These are phyloP conservation scores for Myiozetetes cayanensis DNA, from an alignment of 2,113 vertebrate genomes.

Conservation along the genomic window DNA sequence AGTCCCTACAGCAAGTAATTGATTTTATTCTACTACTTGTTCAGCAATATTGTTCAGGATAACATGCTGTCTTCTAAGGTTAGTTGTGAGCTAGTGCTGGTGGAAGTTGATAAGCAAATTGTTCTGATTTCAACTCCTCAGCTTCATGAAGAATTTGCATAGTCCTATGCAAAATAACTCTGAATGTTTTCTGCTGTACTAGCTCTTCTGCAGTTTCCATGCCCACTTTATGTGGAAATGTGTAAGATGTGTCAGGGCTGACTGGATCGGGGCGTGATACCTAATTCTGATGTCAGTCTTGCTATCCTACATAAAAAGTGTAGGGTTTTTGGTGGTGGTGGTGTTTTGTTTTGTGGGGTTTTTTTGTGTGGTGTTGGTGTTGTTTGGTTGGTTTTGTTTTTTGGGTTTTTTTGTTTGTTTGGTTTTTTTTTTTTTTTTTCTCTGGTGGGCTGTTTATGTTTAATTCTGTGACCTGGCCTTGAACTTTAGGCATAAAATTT, in stretches of 20 bases:
- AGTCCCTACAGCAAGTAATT: not conserved
- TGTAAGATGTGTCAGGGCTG: not conserved
- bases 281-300: not conserved
- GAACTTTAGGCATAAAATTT: not conserved
- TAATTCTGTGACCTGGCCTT: not conserved
- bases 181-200: not conserved
- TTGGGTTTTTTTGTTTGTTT: too few relatives aligned
- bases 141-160: not conserved
- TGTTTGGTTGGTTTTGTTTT: too few relatives aligned
- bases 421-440: not conserved
- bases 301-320: not conserved
- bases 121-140: not conserved
- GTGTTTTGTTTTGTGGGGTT: too few relatives aligned
- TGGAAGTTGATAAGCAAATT: not conserved
- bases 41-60: conserved; percentile 20
- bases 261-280: not conserved
- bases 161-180: not conserved
- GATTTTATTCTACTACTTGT: conserved; percentile 38
- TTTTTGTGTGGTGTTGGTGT: too few relatives aligned
- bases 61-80: not conserved
- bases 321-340: too few relatives aligned
- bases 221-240: not conserved
- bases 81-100: not conserved
- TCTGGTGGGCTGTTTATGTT: not conserved
- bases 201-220: not conserved